phyloP scores from a whole-genome alignment of 2,888 invertebrate genomes.

The Eupeodes latifasciatus region DNA sequence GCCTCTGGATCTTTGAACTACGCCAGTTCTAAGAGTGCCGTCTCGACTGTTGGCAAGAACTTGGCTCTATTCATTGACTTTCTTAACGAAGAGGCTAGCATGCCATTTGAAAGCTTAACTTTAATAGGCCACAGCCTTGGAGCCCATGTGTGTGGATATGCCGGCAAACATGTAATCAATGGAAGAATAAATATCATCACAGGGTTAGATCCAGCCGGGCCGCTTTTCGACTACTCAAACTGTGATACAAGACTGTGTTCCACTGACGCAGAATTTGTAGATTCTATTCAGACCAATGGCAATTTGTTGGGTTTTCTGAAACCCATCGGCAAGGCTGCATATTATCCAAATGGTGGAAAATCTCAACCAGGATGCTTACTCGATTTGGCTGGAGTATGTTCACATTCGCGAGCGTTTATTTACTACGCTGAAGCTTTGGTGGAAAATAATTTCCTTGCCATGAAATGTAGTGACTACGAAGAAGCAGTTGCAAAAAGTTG shows the following conservation, averaged over 20 bases:
- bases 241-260: conserved; percentile 77
- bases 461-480: background rate
- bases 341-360: conserved; percentile 85
- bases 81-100: conserved; percentile 84
- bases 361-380: conserved; percentile 85
- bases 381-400: conserved; percentile 81
- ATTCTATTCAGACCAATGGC: conserved; percentile 80
- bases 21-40: conserved; percentile 84
- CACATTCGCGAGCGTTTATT: conserved; percentile 82
- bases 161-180: conserved; percentile 85
- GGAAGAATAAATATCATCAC: conserved; percentile 86
- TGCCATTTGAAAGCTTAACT: conserved; percentile 84
- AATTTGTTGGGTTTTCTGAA: conserved; percentile 79
- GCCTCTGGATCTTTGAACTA: conserved; percentile 85
- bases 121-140: conserved; percentile 86
- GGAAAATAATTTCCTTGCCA: background rate
- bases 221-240: conserved; percentile 78
- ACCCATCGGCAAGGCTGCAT: conserved; percentile 83
- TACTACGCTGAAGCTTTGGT: conserved; percentile 67
- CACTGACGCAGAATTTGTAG: conserved; percentile 79
- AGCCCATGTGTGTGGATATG: conserved; percentile 86
- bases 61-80: conserved; percentile 78
- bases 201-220: conserved; percentile 79
- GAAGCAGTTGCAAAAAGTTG: conserved; percentile 9
- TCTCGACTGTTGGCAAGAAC: conserved; percentile 76